Evolutionary conservation across 2,113 vertebrate species (phyloP), one percentile per base, ranked within the genome.

Genomic region (Gnathonemus longibarbis): DNA sequence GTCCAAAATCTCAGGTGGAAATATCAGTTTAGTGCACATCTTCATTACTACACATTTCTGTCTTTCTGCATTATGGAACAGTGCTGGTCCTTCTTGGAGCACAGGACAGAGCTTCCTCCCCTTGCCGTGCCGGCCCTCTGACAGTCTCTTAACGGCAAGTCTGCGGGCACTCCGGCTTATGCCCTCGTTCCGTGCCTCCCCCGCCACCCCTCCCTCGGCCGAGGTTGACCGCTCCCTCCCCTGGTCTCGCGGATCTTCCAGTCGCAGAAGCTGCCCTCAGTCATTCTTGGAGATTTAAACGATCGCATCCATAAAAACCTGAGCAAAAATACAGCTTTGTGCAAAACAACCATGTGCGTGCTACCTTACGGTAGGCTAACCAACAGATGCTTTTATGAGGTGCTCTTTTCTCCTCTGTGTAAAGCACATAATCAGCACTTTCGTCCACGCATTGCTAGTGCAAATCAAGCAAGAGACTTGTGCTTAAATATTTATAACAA

Each of bases 401-500:
- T 10, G 19, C 2, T 46, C 84, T 46, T 89, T 94, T 93, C 92
- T 91, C 89, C 74, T 91, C 27, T 87, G 91, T 89, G 91, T 92
- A 91, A 91, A 92, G 90, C 74, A 91, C 86, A 90, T 90, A 90
- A 91, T 91, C 66, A 92, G 91, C 35, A 88, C 84, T 89, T 91
- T 80, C 89, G 77, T 83, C 66, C 49, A 45, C 49, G 90, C 92
- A 95, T 95, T 95, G 94, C 93, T 92, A 84, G 90, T 93, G 93
- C 95, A 94, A 96, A 95, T 96, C 94, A 95, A 95, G 92, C 42
- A 45, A 88, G 87, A 91, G 94, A 88, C 91, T 91, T 88, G 93
- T 93, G 89, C 93, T 96, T 95, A 95, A 94, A 94, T 94, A 96
- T 96, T 96, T 95, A 96, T 94, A 94, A 92, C 91, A 87, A 88